Evolutionary conservation across 2,888 invertebrate species (phyloP).

Genomic region (Eulithis prunata): DNA sequence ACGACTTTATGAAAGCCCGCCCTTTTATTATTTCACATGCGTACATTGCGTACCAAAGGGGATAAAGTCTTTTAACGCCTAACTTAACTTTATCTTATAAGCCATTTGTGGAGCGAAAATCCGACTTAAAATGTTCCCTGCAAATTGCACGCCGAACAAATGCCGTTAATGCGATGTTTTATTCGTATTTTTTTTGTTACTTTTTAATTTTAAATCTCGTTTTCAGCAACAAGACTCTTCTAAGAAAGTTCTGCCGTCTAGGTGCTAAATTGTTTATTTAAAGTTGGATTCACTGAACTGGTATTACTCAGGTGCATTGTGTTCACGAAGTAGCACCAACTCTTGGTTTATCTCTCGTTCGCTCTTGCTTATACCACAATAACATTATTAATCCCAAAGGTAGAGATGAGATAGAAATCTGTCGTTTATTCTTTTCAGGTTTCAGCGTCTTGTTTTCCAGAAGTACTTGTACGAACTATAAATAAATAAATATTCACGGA

Average conservation of each 20-base stretch:
- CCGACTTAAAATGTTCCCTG: slow-evolving; percentile 39
- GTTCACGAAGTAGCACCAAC: not conserved
- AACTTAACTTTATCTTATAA: slow-evolving; percentile 45
- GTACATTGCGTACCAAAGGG: slow-evolving; percentile 43
- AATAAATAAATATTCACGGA: too few relatives aligned
- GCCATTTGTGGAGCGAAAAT: slow-evolving; percentile 42
- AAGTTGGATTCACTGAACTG: slow-evolving; percentile 14
- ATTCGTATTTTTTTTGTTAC: slow-evolving; percentile 31
- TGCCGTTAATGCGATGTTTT: slow-evolving; percentile 31
- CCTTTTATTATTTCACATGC: slow-evolving; percentile 46
- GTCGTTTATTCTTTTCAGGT: too few relatives aligned
- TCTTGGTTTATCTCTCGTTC: not conserved
- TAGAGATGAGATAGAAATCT: too few relatives aligned
- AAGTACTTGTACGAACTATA: too few relatives aligned
- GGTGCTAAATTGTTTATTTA: slow-evolving; percentile 23
- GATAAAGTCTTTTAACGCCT: slow-evolving; percentile 43
- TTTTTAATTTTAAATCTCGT: slow-evolving; percentile 34
- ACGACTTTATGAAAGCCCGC: slow-evolving; percentile 44
- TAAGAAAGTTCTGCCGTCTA: slow-evolving; percentile 12
- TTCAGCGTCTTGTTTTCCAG: too few relatives aligned
- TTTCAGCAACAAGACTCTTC: slow-evolving; percentile 19
- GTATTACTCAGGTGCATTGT: slow-evolving; percentile 8
- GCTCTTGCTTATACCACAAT: not conserved
- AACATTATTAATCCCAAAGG: not conserved
- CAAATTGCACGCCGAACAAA: slow-evolving; percentile 36